phyloP scores from a whole-genome alignment of 2,888 invertebrate genomes.

The Leptothorax acervorum region DNA sequence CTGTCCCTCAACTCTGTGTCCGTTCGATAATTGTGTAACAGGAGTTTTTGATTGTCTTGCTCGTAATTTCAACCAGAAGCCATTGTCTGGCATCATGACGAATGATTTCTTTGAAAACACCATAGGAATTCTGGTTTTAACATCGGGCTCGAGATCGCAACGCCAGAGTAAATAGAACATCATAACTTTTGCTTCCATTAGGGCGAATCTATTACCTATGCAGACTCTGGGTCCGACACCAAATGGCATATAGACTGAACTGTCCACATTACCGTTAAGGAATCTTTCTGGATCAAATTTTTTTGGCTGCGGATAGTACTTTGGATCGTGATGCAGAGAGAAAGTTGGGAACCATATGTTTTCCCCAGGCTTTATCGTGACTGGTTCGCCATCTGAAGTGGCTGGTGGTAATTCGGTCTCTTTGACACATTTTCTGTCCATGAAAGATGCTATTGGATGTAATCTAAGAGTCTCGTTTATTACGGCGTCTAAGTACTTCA shows the following conservation, averaged over 20 bases:
- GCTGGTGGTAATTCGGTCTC: slow-evolving; percentile 78
- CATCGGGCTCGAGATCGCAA: slow-evolving; percentile 78
- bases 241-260: slow-evolving; percentile 72
- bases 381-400: slow-evolving; percentile 73
- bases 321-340: slow-evolving; percentile 80
- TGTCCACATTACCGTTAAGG: slow-evolving; percentile 60
- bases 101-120: slow-evolving; percentile 52
- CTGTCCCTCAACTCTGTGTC: background rate
- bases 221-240: slow-evolving; percentile 78
- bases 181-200: slow-evolving; percentile 75
- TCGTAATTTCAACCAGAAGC: slow-evolving; percentile 72
- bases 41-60: background rate
- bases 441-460: slow-evolving; percentile 71
- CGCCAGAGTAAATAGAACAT: slow-evolving; percentile 72
- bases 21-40: background rate
- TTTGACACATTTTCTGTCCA: slow-evolving; percentile 80
- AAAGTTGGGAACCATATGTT: slow-evolving; percentile 77
- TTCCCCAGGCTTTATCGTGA: slow-evolving; percentile 79
- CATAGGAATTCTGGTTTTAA: slow-evolving; percentile 85
- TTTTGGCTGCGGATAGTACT: slow-evolving; percentile 81
- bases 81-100: slow-evolving; percentile 53
- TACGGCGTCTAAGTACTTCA: slow-evolving; percentile 87
- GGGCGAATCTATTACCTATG: slow-evolving; percentile 84
- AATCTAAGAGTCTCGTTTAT: slow-evolving; percentile 80
- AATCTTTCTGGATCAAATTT: slow-evolving; percentile 85